Conservation (phyloP, 2,888 invertebrate species). For the Tetragonisca angustula region DNA sequence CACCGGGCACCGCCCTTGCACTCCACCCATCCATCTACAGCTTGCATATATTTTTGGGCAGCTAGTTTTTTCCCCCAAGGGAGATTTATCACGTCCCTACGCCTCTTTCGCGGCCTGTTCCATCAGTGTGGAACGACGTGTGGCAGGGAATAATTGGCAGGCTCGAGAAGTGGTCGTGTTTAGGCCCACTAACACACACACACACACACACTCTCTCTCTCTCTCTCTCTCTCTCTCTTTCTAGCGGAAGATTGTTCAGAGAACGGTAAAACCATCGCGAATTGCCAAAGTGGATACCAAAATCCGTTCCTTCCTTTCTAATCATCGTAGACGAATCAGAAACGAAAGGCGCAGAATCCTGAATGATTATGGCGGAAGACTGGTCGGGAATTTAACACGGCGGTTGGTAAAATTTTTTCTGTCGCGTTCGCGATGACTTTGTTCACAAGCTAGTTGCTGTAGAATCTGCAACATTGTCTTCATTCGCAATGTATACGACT, state of each 20-base stretch:
- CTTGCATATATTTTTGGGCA: conserved; percentile 79
- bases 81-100: conserved; percentile 80
- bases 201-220: background rate
- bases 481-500: no score
- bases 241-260: conserved; percentile 45
- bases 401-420: background rate
- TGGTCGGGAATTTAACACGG: background rate
- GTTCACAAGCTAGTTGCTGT: background rate
- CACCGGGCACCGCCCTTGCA: conserved; percentile 78
- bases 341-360: background rate
- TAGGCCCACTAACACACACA: conserved; percentile 36
- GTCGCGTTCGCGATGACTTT: background rate
- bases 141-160: conserved; percentile 74
- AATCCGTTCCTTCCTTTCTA: conserved; percentile 15
- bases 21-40: conserved; percentile 81
- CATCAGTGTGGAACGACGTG: conserved; percentile 70
- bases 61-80: conserved; percentile 75
- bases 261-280: conserved; percentile 56
- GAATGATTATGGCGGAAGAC: background rate
- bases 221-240: background rate
- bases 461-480: background rate
- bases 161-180: conserved; percentile 61
- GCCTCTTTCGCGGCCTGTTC: conserved; percentile 72
- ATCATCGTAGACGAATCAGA: background rate
- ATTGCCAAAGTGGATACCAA: conserved; percentile 41